Percentiles rank a stretch among this genome's conserved stretches.
Evolutionary conservation across 2,888 invertebrate species (phyloP).

Genomic region (Tenthredo amoena): DNA sequence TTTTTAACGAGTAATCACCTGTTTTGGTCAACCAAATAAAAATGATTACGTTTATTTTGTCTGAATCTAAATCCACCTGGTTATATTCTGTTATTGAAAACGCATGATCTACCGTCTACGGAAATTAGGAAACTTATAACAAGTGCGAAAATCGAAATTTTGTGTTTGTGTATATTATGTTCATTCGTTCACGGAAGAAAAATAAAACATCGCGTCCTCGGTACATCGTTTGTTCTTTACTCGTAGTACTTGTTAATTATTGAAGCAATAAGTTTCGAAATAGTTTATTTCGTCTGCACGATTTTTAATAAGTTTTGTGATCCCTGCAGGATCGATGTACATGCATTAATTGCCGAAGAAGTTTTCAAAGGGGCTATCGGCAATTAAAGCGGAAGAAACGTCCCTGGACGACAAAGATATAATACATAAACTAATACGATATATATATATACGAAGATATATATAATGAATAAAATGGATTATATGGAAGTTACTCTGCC

Average conservation of each 20-base stretch:
- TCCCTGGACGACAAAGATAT: neutral
- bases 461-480: constrained; percentile 75
- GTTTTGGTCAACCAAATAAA: neutral
- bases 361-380: neutral
- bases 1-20: neutral
- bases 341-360: neutral
- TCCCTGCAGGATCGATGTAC: neutral
- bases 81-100: neutral
- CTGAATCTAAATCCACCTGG: neutral
- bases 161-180: neutral
- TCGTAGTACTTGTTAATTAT: neutral
- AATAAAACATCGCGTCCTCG: neutral
- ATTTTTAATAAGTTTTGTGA: neutral
- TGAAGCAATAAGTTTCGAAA: neutral
- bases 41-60: neutral
- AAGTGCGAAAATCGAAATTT: neutral
- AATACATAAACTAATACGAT: neutral
- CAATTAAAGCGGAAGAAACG: neutral
- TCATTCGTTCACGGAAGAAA: neutral
- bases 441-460: constrained; percentile 64
- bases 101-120: neutral
- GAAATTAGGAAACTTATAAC: neutral
- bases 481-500: constrained; percentile 84
- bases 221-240: neutral
- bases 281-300: neutral